Conservation (phyloP, 2,888 invertebrate species). For the Brachyopa scutellaris region DNA sequence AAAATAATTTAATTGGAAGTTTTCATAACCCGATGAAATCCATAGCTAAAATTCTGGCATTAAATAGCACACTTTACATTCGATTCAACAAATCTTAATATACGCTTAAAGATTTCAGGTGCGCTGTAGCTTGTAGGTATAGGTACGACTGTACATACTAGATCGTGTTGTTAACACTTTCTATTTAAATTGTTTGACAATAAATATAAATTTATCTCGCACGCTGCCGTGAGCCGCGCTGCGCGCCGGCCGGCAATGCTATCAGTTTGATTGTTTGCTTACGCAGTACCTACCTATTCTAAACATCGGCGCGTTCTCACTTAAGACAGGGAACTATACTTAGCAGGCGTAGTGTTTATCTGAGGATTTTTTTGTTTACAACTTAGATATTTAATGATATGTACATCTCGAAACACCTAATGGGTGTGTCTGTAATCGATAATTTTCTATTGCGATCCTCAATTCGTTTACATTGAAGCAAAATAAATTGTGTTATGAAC, state of each 20-base stretch:
- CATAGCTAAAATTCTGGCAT: no score
- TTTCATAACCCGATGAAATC: no score
- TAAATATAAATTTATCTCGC: slow-evolving; percentile 20
- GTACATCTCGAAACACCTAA: slow-evolving; percentile 25
- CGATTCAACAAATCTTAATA: no score
- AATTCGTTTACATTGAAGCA: slow-evolving; percentile 33
- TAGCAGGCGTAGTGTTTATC: slow-evolving; percentile 25
- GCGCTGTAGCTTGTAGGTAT: no score
- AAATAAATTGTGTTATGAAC: slow-evolving; percentile 5
- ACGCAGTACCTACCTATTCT: slow-evolving; percentile 16
- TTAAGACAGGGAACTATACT: slow-evolving; percentile 23
- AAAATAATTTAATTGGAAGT: no score
- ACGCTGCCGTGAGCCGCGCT: background rate
- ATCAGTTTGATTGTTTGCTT: slow-evolving; percentile 38
- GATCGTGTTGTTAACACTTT: slow-evolving; percentile 26
- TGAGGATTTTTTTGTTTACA: slow-evolving; percentile 51
- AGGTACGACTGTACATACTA: background rate
- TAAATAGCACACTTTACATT: no score
- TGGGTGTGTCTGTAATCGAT: slow-evolving; percentile 40
- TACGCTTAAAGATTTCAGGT: no score
- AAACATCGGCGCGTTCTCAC: slow-evolving; percentile 23
- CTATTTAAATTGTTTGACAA: slow-evolving; percentile 38
- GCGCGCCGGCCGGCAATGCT: slow-evolving; percentile 7
- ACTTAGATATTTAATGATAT: slow-evolving; percentile 53
- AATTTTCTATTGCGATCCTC: slow-evolving; percentile 34